Base-by-base conservation (phyloP, 2,113 vertebrate species). In the Merops nubicus region DNA sequence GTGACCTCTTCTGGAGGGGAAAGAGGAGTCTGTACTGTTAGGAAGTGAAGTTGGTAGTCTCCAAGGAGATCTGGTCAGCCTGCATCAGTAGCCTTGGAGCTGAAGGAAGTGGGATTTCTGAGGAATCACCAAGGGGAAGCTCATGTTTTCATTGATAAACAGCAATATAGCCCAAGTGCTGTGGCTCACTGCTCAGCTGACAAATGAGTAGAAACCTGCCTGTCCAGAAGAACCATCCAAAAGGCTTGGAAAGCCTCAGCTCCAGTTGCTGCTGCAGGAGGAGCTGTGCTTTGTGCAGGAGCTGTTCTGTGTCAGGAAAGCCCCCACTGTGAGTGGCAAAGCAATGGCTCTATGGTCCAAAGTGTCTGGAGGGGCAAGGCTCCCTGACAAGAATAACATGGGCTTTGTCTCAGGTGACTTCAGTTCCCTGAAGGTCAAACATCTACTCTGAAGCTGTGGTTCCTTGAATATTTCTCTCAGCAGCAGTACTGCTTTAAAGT, bases 301-400 rank as follows among this genome's bases (percentile, higher is more conserved):
- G 33, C 21, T 74, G 64, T 73, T 56, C 19, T 74, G 76, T 40
- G 21, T 25, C 8, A 29, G 33, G 12, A 45, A 34, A 72, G 25
- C 28, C 23, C 69, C 81, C 15, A 12, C 57, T 57, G 48, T 72
- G 40, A 50, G 75, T 33, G 57, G 31, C 28, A 65, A 50, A 56
- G 13, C 20, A 54, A 20, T 15, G 11, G n/a, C 47, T 45, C 21
- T 25, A 16, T 23, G 31, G 33, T 56, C 33, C 45, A 14, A 28
- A 76, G 29, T 29, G 38, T 40, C n/a, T 1, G 0, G 26, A 26
- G n/a, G 33, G 45, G 17, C 0, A 0, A 68, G 16, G 36, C 48
- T 51, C 21, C 33, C 36, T 57, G 53, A 53, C 13, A 51, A 51
- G 50, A 60, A 34, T n/a, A n/a, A 22, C 15, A 56, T 3, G 0